Percentiles rank a stretch among this genome's conserved stretches.
phyloP scores from a whole-genome alignment of 2,888 invertebrate genomes.

The Erebia epiphron region DNA sequence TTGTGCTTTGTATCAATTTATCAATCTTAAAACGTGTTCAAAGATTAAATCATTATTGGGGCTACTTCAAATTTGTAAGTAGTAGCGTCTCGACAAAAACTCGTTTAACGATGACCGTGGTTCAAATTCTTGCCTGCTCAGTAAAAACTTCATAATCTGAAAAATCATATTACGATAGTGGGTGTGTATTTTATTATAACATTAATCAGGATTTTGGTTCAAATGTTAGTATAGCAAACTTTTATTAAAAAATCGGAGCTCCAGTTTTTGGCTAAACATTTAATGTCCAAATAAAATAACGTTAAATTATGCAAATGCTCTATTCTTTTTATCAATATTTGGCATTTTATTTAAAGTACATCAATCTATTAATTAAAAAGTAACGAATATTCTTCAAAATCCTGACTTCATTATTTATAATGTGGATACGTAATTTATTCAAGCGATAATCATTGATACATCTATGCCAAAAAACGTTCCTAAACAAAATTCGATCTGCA shows the following conservation, averaged over 20 bases:
- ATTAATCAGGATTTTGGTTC: conserved; percentile 20
- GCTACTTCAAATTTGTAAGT: conserved; percentile 18
- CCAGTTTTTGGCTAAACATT: neutral
- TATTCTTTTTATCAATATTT: neutral
- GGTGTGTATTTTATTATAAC: conserved; percentile 40
- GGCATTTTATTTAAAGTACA: neutral
- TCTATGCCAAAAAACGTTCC: conserved; percentile 43
- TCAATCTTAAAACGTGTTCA: conserved; percentile 27
- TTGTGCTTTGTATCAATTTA: conserved; percentile 22
- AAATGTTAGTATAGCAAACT: neutral
- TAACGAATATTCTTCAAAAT: too few relatives aligned
- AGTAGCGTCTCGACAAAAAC: conserved; percentile 18
- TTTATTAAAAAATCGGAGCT: neutral
- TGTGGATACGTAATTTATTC: conserved; percentile 25
- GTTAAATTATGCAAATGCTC: neutral
- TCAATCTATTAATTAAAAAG: neutral
- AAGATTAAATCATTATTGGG: conserved; percentile 32
- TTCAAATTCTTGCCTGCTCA: conserved; percentile 3
- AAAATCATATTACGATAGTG: conserved; percentile 23
- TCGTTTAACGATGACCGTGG: conserved; percentile 26
- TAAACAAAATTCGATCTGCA: conserved; percentile 46
- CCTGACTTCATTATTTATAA: too few relatives aligned
- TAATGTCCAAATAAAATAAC: neutral
- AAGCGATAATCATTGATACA: conserved; percentile 46
- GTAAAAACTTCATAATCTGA: conserved; percentile 32